Conservation (phyloP, 1,140 invertebrate genomes). For the Procambarus virginalis region DNA sequence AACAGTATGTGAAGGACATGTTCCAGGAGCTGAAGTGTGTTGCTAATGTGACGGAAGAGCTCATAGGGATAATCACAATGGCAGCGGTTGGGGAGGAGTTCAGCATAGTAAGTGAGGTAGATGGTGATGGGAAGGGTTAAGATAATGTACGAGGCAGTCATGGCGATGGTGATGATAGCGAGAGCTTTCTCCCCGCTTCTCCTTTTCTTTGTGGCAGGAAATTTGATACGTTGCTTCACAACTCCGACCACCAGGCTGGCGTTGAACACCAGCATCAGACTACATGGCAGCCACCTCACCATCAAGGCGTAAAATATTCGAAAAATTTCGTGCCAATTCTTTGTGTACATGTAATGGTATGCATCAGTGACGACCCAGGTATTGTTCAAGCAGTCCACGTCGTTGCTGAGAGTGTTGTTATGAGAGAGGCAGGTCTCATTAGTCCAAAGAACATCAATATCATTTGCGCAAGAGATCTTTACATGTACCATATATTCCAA, state of each 20-base stretch:
- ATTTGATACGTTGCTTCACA: constrained; percentile 13
- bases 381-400: background rate
- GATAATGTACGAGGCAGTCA: constrained; percentile 36
- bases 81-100: constrained; percentile 12
- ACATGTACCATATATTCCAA: constrained; percentile 11
- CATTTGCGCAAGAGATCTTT: background rate
- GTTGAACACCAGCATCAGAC: constrained; percentile 36
- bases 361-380: background rate
- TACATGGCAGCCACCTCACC: constrained; percentile 26
- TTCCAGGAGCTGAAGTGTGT: constrained; percentile 42
- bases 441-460: background rate
- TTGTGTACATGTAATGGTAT: constrained; percentile 1
- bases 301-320: constrained; percentile 8
- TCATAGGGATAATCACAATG: background rate
- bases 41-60: constrained; percentile 25
- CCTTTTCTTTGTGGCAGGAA: background rate
- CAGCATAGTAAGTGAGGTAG: constrained; percentile 20
- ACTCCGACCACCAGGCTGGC: constrained; percentile 27
- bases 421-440: background rate
- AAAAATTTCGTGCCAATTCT: constrained; percentile 27
- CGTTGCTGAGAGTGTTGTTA: background rate
- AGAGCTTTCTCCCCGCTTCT: constrained; percentile 9
- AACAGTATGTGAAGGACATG: constrained; percentile 41
- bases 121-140: constrained; percentile 48
- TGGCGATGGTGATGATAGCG: constrained; percentile 40